Evolutionary conservation across 2,888 invertebrate genomes (phyloP).

Genomic region (Carabus problematicus): DNA sequence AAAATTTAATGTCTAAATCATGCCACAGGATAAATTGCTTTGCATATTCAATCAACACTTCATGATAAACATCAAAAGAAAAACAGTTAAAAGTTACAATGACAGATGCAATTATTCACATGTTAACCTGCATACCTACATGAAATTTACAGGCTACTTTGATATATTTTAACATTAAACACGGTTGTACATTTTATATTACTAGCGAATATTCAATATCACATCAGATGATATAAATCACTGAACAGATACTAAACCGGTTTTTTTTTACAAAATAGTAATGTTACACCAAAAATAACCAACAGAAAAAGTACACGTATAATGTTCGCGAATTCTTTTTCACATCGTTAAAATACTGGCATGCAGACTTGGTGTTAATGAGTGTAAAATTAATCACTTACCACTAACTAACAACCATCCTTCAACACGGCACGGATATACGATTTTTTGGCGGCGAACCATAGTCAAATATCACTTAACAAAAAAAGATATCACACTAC

Average conservation of each 20-base stretch:
- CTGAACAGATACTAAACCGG: background rate
- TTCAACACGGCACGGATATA: conserved; percentile 66
- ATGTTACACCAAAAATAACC: conserved; percentile 12
- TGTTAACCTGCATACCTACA: no score
- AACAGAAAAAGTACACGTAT: conserved; percentile 1
- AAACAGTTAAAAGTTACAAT: no score
- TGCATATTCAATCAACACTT: no score
- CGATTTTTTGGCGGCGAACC: conserved; percentile 50
- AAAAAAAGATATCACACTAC: conserved; percentile 8
- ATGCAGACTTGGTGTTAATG: no score
- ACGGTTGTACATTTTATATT: no score
- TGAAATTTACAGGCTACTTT: no score
- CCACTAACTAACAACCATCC: conserved; percentile 68
- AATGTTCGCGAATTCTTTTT: background rate
- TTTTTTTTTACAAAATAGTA: background rate
- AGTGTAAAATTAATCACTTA: conserved; percentile 51
- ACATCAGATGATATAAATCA: background rate
- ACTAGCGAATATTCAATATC: background rate
- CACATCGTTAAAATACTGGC: background rate
- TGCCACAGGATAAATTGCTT: no score
- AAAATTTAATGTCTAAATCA: background rate
- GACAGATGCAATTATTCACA: no score
- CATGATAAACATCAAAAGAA: no score
- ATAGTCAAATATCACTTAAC: conserved; percentile 27
- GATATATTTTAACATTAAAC: no score